A percentile compares a stretch with the other conserved stretches of the same genome.
Evolutionary conservation across 2,113 vertebrate species (phyloP).

Genomic region (Columba janthina): DNA sequence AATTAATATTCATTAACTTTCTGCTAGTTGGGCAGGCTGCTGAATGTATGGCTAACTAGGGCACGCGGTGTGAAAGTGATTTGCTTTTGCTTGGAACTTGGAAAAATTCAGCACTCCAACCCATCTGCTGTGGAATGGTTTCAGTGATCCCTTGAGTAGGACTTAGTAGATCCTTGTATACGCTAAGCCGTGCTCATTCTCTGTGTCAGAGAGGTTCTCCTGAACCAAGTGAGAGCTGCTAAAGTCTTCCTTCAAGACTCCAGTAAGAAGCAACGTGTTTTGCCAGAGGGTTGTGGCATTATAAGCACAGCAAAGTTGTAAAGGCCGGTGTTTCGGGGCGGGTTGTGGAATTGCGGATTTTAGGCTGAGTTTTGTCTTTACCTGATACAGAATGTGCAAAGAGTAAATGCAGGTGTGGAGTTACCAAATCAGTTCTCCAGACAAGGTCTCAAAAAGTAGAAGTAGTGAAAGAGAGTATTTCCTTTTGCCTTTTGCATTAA

Average conservation of each 20-base stretch:
- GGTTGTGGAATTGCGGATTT: not conserved
- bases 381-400: not conserved
- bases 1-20: conserved; percentile 19
- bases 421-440: not conserved
- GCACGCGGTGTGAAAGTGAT: not conserved
- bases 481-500: not conserved
- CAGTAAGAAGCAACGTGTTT: not conserved
- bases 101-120: not conserved
- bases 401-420: not conserved
- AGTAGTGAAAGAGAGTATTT: not conserved
- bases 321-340: rapidly evolving
- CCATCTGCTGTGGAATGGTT: not conserved
- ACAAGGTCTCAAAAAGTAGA: not conserved
- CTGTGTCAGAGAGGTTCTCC: not conserved
- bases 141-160: not conserved
- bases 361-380: not conserved
- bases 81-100: conserved; percentile 6
- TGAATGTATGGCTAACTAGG: conserved; percentile 21
- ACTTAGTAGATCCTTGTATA: not conserved
- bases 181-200: not conserved
- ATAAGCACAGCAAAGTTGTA: not conserved
- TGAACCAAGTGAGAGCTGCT: not conserved
- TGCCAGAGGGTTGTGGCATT: not conserved
- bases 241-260: not conserved
- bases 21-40: conserved; percentile 1